A percentile compares a stretch with the other conserved stretches of the same genome.
These are phyloP conservation scores for Orchesella cincta DNA, from an alignment of 1,140 invertebrate species.

Conservation along the genomic window DNA sequence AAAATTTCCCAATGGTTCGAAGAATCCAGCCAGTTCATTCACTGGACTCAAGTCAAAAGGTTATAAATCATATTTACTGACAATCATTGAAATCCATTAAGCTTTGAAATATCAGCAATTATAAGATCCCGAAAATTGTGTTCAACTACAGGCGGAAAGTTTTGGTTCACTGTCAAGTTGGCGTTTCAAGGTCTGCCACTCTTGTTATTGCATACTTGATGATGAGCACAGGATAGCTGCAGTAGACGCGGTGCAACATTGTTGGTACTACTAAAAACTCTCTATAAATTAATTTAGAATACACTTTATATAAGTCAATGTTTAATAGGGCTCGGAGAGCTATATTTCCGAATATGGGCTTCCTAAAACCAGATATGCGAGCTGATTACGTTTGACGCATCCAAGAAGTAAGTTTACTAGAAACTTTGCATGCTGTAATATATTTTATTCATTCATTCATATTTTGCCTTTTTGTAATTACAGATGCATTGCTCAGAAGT, in stretches of 20 bases:
- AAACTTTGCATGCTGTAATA: neutral
- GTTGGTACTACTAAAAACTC: slow-evolving; percentile 9
- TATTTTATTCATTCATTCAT: neutral
- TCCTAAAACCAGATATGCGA: slow-evolving; percentile 27
- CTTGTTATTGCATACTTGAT: slow-evolving; percentile 35
- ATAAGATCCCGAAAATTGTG: too few relatives aligned
- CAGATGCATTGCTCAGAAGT: slow-evolving; percentile 11
- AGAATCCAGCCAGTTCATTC: slow-evolving; percentile 31
- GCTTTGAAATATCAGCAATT: too few relatives aligned
- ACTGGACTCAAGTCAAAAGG: slow-evolving; percentile 18
- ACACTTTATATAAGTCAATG: neutral
- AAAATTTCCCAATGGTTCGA: slow-evolving; percentile 28
- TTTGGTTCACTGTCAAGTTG: slow-evolving; percentile 30
- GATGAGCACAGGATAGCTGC: slow-evolving; percentile 32
- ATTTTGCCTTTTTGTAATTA: neutral
- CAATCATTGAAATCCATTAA: too few relatives aligned
- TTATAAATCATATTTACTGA: neutral
- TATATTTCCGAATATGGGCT: slow-evolving; percentile 14
- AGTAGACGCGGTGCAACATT: slow-evolving; percentile 16
- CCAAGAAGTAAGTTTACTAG: slow-evolving; percentile 17
- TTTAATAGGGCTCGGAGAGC: slow-evolving; percentile 1
- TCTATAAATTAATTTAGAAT: slow-evolving; percentile 3
- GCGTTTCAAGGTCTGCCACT: slow-evolving; percentile 26
- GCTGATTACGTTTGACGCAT: slow-evolving; percentile 15
- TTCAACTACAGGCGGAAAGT: slow-evolving; percentile 22